Evolutionary conservation across 1,140 invertebrate genomes (phyloP).

Genomic region (Brachionus koreanus): DNA sequence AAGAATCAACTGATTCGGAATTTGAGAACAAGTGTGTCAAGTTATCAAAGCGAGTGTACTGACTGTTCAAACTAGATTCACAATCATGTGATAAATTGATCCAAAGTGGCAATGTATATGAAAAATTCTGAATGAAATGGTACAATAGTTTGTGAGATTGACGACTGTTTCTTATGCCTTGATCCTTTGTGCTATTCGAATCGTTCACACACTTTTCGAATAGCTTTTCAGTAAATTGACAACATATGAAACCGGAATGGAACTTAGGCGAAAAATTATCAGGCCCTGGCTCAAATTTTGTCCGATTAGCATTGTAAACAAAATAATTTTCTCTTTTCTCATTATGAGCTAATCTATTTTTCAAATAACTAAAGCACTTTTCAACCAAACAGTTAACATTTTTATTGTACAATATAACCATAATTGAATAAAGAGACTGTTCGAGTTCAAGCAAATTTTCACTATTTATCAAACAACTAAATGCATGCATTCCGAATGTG

Average conservation of each 20-base stretch:
- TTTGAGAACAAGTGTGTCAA: not conserved
- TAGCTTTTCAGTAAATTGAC: not conserved
- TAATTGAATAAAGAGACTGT: constrained; percentile 4
- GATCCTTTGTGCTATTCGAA: not conserved
- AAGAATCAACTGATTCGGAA: constrained; percentile 1
- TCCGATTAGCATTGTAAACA: not conserved
- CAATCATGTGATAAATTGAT: not conserved
- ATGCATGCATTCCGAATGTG: constrained; percentile 40
- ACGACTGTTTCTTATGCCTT: not conserved
- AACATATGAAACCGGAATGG: not conserved
- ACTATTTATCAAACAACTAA: constrained; percentile 22
- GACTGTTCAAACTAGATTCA: not conserved
- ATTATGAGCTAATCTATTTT: not conserved
- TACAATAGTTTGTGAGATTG: constrained; percentile 12
- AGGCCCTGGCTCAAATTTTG: not conserved
- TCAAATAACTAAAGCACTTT: constrained; percentile 28
- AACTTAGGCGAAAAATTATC: not conserved
- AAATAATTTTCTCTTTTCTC: not conserved
- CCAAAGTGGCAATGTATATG: constrained; percentile 9
- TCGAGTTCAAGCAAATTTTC: not conserved
- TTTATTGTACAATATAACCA: constrained; percentile 34
- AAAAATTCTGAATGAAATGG: constrained; percentile 26
- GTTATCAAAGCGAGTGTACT: not conserved
- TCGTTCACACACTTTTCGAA: constrained; percentile 38
- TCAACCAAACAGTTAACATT: not conserved